phyloP scores from a whole-genome alignment of 2,113 vertebrate species.

The Narcine bancroftii region DNA sequence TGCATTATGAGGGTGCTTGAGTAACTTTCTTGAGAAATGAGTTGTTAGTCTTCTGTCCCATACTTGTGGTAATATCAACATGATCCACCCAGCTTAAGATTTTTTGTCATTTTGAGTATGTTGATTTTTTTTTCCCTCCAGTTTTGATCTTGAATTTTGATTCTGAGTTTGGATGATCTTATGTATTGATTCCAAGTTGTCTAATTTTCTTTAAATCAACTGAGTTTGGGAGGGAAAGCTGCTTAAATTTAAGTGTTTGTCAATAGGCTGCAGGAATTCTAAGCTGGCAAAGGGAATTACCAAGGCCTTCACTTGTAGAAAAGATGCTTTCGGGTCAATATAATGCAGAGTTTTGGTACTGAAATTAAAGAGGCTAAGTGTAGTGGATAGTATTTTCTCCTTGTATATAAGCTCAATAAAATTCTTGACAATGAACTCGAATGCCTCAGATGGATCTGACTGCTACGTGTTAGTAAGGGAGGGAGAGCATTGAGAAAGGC shows the following conservation, averaged over 20 bases:
- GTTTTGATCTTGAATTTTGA: not conserved
- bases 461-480: constrained; percentile 16
- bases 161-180: not conserved
- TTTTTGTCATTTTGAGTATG: no score
- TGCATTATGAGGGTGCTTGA: not conserved
- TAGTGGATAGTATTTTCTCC: not conserved
- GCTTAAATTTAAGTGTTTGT: not conserved
- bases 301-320: not conserved
- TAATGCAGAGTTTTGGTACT: not conserved
- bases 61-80: not conserved
- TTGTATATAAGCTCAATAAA: constrained; percentile 31
- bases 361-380: not conserved
- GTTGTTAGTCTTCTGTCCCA: not conserved
- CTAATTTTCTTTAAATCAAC: not conserved
- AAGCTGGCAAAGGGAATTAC: not conserved
- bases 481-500: not conserved
- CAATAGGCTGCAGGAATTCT: not conserved
- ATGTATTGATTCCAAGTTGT: not conserved
- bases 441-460: constrained; percentile 9
- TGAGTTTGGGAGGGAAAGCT: not conserved
- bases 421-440: constrained; percentile 11
- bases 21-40: not conserved
- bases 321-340: not conserved
- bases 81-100: not conserved
- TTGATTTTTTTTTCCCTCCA: not conserved